Conservation (phyloP, 2,113 vertebrate genomes). For the Oostethus manadensis region DNA sequence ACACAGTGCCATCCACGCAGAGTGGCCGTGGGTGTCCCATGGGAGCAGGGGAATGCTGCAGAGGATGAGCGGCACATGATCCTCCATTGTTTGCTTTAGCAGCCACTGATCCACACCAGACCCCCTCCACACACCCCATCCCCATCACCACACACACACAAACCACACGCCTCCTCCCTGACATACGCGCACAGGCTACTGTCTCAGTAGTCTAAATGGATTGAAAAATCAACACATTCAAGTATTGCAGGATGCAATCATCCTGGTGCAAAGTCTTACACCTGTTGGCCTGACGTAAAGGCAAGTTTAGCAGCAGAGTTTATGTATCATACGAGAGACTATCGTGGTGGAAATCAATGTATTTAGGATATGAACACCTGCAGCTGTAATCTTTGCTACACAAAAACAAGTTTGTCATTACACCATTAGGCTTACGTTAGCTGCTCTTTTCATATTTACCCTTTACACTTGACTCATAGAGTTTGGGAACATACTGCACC, state of each 20-base stretch:
- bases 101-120: slow-evolving; percentile 53
- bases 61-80: slow-evolving; percentile 75
- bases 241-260: slow-evolving; percentile 15
- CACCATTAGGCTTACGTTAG: too few species aligned
- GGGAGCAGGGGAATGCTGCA: slow-evolving; percentile 63
- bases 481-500: too few species aligned
- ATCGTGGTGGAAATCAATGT: too few species aligned
- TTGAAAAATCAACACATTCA: too few species aligned
- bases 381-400: too few species aligned
- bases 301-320: background rate
- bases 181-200: slow-evolving; percentile 35
- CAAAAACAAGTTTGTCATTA: too few species aligned
- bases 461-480: too few species aligned
- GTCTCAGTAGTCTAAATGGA: slow-evolving; percentile 58
- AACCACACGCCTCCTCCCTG: slow-evolving; percentile 8
- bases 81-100: slow-evolving; percentile 68
- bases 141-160: background rate
- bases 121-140: background rate
- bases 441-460: too few species aligned
- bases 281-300: slow-evolving; percentile 22
- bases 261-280: slow-evolving; percentile 3
- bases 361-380: too few species aligned
- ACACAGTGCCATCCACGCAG: slow-evolving; percentile 58
- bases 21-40: slow-evolving; percentile 62
- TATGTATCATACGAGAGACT: background rate